These are phyloP conservation scores for Ischnura elegans DNA, from an alignment of 2,888 invertebrate genomes.

Conservation along the genomic window DNA sequence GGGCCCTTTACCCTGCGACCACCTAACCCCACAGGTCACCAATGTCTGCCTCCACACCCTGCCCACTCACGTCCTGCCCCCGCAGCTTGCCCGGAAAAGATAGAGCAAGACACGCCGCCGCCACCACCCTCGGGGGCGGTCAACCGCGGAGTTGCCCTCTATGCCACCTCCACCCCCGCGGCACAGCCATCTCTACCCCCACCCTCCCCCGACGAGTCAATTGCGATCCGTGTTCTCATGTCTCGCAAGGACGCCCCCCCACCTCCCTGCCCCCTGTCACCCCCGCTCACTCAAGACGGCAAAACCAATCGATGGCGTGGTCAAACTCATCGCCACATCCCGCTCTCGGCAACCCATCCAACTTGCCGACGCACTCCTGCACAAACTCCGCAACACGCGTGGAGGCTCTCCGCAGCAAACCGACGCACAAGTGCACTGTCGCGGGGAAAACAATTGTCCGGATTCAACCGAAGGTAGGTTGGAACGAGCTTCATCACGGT, in stretches of 20 bases:
- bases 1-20: background rate
- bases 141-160: background rate
- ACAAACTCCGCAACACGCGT: background rate
- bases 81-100: background rate
- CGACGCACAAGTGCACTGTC: background rate
- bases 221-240: background rate
- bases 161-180: background rate
- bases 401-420: background rate
- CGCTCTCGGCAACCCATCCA: no score
- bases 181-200: background rate
- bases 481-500: no score
- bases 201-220: background rate
- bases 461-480: no score
- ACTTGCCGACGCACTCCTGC: background rate
- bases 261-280: background rate
- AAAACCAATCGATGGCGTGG: background rate
- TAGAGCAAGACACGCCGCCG: background rate
- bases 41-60: background rate
- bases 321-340: background rate
- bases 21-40: background rate
- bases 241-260: background rate
- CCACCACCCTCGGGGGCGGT: background rate
- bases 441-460: no score
- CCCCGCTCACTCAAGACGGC: background rate
- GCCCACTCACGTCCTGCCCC: background rate